These are phyloP conservation scores for Limnodromus scolopaceus DNA, from an alignment of 2,797 vertebrate genomes.

Conservation along the genomic window DNA sequence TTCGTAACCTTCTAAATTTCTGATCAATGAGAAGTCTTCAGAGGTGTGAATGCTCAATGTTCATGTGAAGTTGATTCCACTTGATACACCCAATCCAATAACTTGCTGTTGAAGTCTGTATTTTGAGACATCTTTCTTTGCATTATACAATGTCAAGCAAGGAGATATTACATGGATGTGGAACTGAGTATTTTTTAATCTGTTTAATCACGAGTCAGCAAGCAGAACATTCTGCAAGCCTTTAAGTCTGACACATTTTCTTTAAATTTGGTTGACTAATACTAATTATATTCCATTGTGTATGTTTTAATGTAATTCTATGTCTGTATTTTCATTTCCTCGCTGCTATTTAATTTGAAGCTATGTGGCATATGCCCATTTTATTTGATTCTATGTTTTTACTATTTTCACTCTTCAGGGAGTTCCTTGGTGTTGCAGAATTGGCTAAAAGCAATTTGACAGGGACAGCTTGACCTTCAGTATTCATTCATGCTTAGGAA, in stretches of 20 bases:
- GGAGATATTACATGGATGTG: not conserved
- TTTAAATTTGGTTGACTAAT: not conserved
- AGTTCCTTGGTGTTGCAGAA: not conserved
- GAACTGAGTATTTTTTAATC: not conserved
- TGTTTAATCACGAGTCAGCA: not conserved
- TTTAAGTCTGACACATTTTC: not conserved
- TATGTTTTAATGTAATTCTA: not conserved
- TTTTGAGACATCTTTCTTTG: not conserved
- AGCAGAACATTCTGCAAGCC: not conserved
- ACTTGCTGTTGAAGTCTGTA: not conserved
- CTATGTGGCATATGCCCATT: not conserved
- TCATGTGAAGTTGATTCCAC: not conserved
- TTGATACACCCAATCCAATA: not conserved
- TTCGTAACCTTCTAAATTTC: not conserved
- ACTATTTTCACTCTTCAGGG: not conserved
- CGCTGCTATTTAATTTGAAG: not conserved
- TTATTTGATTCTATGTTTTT: not conserved
- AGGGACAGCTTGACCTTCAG: not conserved
- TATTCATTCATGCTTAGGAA: not conserved
- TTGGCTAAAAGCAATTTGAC: not conserved
- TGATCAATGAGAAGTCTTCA: rapidly evolving
- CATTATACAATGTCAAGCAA: not conserved
- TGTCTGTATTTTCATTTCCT: not conserved
- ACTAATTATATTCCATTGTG: not conserved
- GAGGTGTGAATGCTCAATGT: not conserved